These are phyloP conservation scores for Mallateleia sp. DNA, from an alignment of 2,888 invertebrate genomes.

Conservation along the genomic window DNA sequence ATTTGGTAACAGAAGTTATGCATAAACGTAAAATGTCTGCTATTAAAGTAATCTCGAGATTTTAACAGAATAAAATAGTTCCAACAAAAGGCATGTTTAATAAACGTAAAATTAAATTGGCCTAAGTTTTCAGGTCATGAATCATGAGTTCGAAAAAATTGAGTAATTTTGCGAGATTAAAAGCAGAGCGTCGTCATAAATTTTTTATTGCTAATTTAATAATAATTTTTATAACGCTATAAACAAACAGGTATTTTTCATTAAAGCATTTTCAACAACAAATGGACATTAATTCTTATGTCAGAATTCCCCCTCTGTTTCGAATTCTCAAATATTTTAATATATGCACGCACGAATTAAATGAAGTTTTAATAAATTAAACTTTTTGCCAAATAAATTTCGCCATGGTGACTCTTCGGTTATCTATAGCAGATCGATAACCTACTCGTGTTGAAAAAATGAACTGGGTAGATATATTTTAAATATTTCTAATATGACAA, in stretches of 20 bases:
- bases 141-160: not conserved
- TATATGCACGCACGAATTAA: too few relatives aligned
- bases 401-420: slow-evolving; percentile 87
- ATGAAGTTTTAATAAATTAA: slow-evolving; percentile 32
- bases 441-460: slow-evolving; percentile 92
- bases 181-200: not conserved
- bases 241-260: not conserved
- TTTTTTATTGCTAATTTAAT: too few relatives aligned
- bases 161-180: too few relatives aligned
- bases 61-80: not conserved
- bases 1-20: not conserved
- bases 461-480: too few relatives aligned
- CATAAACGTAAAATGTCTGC: not conserved
- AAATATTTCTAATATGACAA: too few relatives aligned
- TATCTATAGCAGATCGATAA: slow-evolving; percentile 90
- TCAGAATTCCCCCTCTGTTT: too few relatives aligned
- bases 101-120: not conserved
- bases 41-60: not conserved
- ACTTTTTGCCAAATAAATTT: slow-evolving; percentile 80
- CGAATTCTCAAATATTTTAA: too few relatives aligned
- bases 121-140: not conserved
- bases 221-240: too few relatives aligned
- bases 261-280: not conserved
- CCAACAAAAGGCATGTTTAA: not conserved
- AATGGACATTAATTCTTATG: too few relatives aligned